phyloP scores from a whole-genome alignment of 92 coral and sea anemone species.

The Zoanthus gigantus region DNA sequence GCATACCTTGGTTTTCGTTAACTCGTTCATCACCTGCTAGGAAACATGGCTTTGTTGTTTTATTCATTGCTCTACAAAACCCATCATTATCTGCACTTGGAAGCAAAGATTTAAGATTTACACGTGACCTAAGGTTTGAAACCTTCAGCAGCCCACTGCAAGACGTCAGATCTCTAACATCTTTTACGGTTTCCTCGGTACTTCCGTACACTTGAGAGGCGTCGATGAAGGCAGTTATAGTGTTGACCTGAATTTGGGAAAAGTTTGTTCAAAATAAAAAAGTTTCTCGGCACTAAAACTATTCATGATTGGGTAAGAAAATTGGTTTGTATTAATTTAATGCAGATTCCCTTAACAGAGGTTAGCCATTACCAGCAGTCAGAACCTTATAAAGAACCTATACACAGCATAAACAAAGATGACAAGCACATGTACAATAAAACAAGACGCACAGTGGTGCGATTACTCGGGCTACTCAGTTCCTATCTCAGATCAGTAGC shows the following conservation, averaged over 20 bases:
- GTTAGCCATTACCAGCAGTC: no score
- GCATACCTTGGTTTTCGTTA: slow-evolving; percentile 64
- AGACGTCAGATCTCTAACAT: slow-evolving; percentile 38
- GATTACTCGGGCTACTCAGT: no score
- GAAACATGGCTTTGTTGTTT: slow-evolving; percentile 50
- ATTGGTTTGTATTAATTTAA: no score
- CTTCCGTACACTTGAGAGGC: slow-evolving; percentile 74
- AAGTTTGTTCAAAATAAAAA: neutral
- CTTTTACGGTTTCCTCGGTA: neutral
- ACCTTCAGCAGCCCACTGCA: slow-evolving; percentile 25
- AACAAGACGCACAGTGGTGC: no score
- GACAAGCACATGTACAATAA: no score
- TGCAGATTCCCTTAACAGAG: no score
- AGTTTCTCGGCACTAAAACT: no score
- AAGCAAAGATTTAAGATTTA: slow-evolving; percentile 15
- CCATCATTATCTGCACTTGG: neutral
- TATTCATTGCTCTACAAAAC: slow-evolving; percentile 5
- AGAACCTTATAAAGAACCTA: no score
- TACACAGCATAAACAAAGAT: no score
- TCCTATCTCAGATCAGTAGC: no score
- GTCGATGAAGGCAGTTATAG: slow-evolving; percentile 67
- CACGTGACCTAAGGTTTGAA: neutral
- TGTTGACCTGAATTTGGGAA: neutral
- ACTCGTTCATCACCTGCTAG: slow-evolving; percentile 69
- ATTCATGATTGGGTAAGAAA: neutral